A percentile compares a stretch with the other conserved stretches of the same genome.
phyloP scores from a whole-genome alignment of 2,797 vertebrate species.

The Knipowitschia caucasica region DNA sequence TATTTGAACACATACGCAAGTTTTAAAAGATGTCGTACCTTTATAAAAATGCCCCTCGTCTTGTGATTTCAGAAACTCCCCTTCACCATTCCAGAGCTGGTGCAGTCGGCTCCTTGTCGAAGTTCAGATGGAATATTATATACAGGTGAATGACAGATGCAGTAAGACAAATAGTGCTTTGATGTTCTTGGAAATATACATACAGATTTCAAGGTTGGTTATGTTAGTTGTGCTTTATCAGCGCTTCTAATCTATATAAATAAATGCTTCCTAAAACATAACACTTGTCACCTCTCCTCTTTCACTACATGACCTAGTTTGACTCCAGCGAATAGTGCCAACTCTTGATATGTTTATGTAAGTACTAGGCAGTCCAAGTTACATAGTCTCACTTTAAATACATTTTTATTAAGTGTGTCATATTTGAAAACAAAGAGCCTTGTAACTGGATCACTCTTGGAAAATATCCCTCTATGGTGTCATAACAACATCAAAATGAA shows the following conservation, averaged over 20 bases:
- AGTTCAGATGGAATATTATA: slow-evolving; percentile 94
- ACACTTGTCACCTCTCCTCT: not conserved
- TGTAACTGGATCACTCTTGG: no score
- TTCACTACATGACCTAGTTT: not conserved
- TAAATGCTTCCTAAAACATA: not conserved
- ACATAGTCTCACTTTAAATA: no score
- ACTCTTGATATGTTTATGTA: not conserved
- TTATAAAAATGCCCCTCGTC: no score
- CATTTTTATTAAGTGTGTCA: no score
- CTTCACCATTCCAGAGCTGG: slow-evolving; percentile 95
- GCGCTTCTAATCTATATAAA: not conserved
- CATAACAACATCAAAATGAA: no score
- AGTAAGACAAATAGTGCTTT: not conserved
- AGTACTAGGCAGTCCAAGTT: not conserved
- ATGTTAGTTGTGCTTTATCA: no score
- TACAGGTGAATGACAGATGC: slow-evolving; percentile 75
- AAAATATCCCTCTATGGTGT: no score
- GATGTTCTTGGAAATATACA: no score
- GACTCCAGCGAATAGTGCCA: not conserved
- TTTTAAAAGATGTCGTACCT: no score
- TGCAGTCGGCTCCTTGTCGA: slow-evolving; percentile 94
- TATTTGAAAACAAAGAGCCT: no score
- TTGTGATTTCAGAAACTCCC: slow-evolving; percentile 81
- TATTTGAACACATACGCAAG: no score
- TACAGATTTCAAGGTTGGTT: no score